Evolutionary conservation across 2,113 vertebrate species (phyloP).

Genomic region (Myiopsitta monachus): DNA sequence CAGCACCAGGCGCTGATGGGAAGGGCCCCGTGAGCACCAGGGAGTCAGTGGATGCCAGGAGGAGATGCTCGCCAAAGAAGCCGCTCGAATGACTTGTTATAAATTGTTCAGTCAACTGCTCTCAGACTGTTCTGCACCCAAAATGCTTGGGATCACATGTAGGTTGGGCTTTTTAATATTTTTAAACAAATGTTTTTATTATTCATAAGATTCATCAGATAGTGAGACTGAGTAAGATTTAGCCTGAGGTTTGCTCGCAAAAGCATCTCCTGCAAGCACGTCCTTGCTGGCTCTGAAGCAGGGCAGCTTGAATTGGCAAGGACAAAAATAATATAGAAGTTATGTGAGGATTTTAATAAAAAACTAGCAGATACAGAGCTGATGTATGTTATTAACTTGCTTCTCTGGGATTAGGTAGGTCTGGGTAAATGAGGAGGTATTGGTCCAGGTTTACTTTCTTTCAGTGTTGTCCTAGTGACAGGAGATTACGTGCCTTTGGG

Average conservation of each 20-base stretch:
- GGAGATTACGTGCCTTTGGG: neutral
- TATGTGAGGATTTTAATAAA: constrained; percentile 6
- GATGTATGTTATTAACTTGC: constrained; percentile 39
- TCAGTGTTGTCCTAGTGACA: constrained; percentile 4
- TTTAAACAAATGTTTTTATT: constrained; percentile 14
- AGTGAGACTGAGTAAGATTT: neutral
- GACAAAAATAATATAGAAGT: constrained; percentile 10
- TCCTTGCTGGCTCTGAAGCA: neutral
- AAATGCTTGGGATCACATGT: neutral
- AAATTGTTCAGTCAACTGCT: neutral
- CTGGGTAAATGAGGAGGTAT: constrained; percentile 7
- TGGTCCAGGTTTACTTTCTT: constrained; percentile 27
- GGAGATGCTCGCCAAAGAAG: neutral
- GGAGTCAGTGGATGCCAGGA: neutral
- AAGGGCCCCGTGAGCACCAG: neutral
- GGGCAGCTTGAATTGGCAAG: constrained; percentile 23
- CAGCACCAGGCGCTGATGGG: rapidly evolving
- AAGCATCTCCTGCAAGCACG: neutral
- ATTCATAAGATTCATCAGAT: neutral
- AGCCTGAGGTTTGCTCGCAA: neutral
- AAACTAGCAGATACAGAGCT: neutral
- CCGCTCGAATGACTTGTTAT: neutral
- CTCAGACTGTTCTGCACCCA: neutral
- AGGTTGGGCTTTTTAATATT: neutral
- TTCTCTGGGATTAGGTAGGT: constrained; percentile 49